These are phyloP conservation scores for Tenodera sinensis DNA, from an alignment of 2,888 invertebrate genomes.

Conservation along the genomic window DNA sequence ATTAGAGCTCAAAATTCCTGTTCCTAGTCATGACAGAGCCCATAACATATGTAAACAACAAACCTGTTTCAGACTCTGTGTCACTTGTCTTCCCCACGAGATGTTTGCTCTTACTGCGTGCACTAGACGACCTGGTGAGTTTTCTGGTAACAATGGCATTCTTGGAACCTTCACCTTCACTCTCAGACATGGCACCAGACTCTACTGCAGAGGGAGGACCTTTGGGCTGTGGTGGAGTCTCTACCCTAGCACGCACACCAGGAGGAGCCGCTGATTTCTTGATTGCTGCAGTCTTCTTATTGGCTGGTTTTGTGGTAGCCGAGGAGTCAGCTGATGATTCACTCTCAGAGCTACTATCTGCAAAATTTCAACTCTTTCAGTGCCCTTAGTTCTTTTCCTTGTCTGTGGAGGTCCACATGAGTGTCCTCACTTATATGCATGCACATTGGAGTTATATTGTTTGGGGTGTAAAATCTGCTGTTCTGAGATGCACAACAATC, in stretches of 20 bases:
- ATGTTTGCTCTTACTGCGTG: conserved; percentile 49
- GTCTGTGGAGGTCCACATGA: no score
- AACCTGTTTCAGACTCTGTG: conserved; percentile 39
- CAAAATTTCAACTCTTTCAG: background rate
- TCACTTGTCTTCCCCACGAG: conserved; percentile 37
- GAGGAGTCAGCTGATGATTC: conserved; percentile 28
- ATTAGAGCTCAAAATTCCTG: background rate
- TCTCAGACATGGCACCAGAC: conserved; percentile 42
- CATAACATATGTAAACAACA: background rate
- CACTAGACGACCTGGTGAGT: conserved; percentile 65
- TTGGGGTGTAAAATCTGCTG: no score
- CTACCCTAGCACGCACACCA: conserved; percentile 1
- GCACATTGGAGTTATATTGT: no score
- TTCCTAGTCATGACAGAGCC: background rate
- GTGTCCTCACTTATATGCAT: no score
- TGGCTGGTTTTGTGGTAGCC: conserved; percentile 7
- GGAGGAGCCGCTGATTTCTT: conserved; percentile 21
- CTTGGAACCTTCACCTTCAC: conserved; percentile 42
- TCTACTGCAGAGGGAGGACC: conserved; percentile 40
- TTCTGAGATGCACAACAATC: no score
- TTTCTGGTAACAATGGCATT: conserved; percentile 54
- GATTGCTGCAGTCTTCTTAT: conserved; percentile 24
- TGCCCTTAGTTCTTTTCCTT: no score
- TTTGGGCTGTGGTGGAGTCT: conserved; percentile 21
- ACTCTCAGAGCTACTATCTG: conserved; percentile 37